These are phyloP conservation scores for Proterorhinus semilunaris DNA, from an alignment of 2,113 vertebrate species.

Conservation along the genomic window DNA sequence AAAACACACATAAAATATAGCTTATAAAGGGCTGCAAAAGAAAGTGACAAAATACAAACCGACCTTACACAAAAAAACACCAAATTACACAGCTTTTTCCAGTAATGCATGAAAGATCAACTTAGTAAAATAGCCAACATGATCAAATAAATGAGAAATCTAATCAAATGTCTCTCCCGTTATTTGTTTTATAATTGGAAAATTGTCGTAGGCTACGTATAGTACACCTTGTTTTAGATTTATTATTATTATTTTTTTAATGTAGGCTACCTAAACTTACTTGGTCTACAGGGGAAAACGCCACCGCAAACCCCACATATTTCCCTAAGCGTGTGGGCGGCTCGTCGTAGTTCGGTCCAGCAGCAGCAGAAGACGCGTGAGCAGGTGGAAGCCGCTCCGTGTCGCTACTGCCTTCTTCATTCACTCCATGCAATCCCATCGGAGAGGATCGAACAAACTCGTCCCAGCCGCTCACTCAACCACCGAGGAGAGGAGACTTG, in stretches of 20 bases:
- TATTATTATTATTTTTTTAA: no score
- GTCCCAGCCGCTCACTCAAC: slow-evolving; percentile 16
- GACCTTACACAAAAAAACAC: no score
- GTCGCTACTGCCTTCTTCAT: slow-evolving; percentile 67
- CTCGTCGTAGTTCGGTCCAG: slow-evolving; percentile 2
- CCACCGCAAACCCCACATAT: slow-evolving; percentile 21
- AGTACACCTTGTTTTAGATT: no score
- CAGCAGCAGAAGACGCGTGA: slow-evolving; percentile 21
- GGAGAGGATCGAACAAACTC: slow-evolving; percentile 44
- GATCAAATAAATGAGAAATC: no score
- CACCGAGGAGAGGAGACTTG: slow-evolving; percentile 7
- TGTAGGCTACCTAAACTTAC: neutral
- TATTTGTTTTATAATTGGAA: no score
- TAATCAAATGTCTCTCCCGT: no score
- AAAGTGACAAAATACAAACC: no score
- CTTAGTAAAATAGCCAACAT: no score
- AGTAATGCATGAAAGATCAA: no score
- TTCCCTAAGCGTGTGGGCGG: slow-evolving; percentile 55
- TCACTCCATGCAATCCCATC: slow-evolving; percentile 38
- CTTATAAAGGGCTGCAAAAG: no score
- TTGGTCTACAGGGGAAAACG: neutral
- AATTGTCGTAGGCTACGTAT: neutral
- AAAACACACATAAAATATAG: no score
- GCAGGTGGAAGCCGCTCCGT: slow-evolving; percentile 72
- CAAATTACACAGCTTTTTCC: no score